phyloP scores from a whole-genome alignment of 2,888 invertebrate genomes.

The Ectropis crepuscularia region DNA sequence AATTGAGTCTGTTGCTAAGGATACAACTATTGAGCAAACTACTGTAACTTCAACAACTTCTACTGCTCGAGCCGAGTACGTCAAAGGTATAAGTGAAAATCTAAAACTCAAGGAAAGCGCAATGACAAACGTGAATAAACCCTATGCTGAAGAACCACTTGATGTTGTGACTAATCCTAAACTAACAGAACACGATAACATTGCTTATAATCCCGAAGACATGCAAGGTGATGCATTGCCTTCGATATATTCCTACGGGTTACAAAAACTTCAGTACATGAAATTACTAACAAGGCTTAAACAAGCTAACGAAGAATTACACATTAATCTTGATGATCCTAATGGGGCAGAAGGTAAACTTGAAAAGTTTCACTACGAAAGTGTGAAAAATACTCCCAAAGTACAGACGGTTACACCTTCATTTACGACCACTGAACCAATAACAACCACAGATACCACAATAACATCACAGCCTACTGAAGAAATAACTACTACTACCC shows the following conservation, averaged over 20 bases:
- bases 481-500: slow-evolving; percentile 40
- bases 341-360: slow-evolving; percentile 57
- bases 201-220: slow-evolving; percentile 72
- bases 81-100: slow-evolving; percentile 27
- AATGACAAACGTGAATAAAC: slow-evolving; percentile 41
- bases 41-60: slow-evolving; percentile 16
- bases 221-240: slow-evolving; percentile 77
- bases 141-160: slow-evolving; percentile 49
- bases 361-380: slow-evolving; percentile 67
- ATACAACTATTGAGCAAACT: slow-evolving; percentile 20
- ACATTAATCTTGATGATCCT: slow-evolving; percentile 69
- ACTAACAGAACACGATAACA: slow-evolving; percentile 42
- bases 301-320: slow-evolving; percentile 69
- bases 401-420: slow-evolving; percentile 40
- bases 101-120: slow-evolving; percentile 31
- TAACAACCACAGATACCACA: slow-evolving; percentile 42
- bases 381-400: slow-evolving; percentile 46
- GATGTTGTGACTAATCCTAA: slow-evolving; percentile 45
- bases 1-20: slow-evolving; percentile 42
- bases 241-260: slow-evolving; percentile 72
- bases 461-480: slow-evolving; percentile 51
- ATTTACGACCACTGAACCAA: slow-evolving; percentile 43
- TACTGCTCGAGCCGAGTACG: background rate
- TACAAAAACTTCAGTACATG: slow-evolving; percentile 73
- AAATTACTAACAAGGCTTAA: slow-evolving; percentile 69